Percentiles rank a stretch among this genome's conserved stretches.
phyloP scores from a whole-genome alignment of 1,140 invertebrate genomes.

The Leptinotarsa undecemlineata region DNA sequence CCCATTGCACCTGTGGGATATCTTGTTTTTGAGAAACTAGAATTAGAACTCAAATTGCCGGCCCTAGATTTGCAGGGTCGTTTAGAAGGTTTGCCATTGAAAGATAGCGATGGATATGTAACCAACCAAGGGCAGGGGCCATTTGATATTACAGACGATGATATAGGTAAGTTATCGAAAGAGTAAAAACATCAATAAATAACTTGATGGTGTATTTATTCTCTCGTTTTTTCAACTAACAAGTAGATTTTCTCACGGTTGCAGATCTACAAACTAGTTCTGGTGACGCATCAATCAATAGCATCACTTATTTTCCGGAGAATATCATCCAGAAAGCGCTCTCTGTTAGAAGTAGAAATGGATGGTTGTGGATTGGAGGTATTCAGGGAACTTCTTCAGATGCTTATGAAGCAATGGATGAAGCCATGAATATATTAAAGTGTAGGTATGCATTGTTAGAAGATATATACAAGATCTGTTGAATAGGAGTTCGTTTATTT shows the following conservation, averaged over 20 bases:
- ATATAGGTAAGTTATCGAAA: conserved; percentile 47
- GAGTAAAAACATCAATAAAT: no score
- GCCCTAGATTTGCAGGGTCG: conserved; percentile 55
- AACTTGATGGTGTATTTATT: no score
- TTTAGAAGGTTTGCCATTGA: conserved; percentile 59
- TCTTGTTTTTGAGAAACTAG: conserved; percentile 82
- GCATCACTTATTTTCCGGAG: conserved; percentile 5
- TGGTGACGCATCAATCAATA: background rate
- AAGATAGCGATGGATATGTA: conserved; percentile 63
- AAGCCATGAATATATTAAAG: conserved; percentile 75
- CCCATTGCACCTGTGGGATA: conserved; percentile 92
- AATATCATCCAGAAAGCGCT: conserved; percentile 27
- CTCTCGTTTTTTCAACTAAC: no score
- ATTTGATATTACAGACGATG: conserved; percentile 58
- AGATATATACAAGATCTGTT: no score
- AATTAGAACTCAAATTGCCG: conserved; percentile 70
- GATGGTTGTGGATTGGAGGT: conserved; percentile 82
- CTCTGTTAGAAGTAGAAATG: conserved; percentile 58
- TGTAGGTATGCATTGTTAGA: conserved; percentile 69
- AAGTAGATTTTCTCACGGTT: no score
- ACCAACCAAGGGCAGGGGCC: conserved; percentile 61
- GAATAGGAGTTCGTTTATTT: no score
- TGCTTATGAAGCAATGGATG: conserved; percentile 62
- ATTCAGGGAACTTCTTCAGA: conserved; percentile 65
- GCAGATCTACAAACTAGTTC: background rate